Conservation (phyloP, 2,113 vertebrate genomes). For the Notarius lentiginosus region DNA sequence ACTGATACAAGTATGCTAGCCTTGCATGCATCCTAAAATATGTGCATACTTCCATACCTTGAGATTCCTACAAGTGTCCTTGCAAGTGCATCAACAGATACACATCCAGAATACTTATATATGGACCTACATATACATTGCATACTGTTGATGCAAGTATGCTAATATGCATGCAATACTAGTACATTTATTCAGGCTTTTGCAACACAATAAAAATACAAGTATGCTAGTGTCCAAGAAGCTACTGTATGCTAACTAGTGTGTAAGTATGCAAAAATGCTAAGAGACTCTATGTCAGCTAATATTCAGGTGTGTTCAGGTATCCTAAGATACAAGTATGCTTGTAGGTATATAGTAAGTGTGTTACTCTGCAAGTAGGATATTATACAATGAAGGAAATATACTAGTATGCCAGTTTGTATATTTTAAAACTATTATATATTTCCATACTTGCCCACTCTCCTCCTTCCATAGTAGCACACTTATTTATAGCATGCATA, state of each 20-base stretch:
- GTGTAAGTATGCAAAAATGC: not conserved
- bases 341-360: too few relatives aligned
- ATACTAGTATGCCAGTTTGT: not conserved
- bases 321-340: too few relatives aligned
- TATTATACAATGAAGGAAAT: too few relatives aligned
- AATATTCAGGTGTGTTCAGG: too few relatives aligned
- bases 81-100: not conserved
- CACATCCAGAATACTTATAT: not conserved
- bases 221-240: not conserved
- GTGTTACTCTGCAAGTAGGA: too few relatives aligned
- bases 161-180: not conserved
- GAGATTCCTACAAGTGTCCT: not conserved
- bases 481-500: not conserved
- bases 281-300: not conserved
- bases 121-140: not conserved
- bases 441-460: not conserved
- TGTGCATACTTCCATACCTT: not conserved
- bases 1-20: not conserved
- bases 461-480: not conserved
- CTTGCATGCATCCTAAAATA: not conserved
- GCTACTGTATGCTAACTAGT: not conserved
- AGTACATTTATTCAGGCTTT: not conserved
- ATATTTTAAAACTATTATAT: not conserved
- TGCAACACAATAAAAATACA: not conserved
- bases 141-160: not conserved